Percentiles rank a stretch among this genome's conserved stretches.
Conservation (phyloP, 2,113 vertebrate species). For the Tachysurus vachellii region DNA sequence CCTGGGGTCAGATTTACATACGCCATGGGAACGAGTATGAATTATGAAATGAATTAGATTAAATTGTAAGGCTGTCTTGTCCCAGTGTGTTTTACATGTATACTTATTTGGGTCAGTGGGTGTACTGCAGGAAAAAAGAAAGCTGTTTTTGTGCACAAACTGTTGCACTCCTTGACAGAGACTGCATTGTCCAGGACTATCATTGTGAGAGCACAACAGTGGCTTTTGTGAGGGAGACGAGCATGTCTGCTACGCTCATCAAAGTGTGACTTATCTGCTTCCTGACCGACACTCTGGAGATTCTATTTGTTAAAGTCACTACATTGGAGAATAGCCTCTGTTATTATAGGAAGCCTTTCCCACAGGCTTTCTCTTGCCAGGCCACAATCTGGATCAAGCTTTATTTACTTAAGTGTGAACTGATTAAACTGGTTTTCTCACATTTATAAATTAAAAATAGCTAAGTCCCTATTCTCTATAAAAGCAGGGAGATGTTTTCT, state of each 20-base stretch:
- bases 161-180: constrained; percentile 56
- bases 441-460: neutral
- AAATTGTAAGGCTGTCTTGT: constrained; percentile 50
- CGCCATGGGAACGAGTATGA: constrained; percentile 5
- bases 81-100: constrained; percentile 40
- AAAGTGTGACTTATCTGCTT: constrained; percentile 38
- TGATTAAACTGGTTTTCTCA: neutral
- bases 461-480: neutral
- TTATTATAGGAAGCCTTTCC: constrained; percentile 16
- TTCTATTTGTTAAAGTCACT: constrained; percentile 7
- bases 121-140: constrained; percentile 53
- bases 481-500: neutral
- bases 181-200: constrained; percentile 59
- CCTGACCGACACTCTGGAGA: constrained; percentile 34
- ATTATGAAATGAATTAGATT: constrained; percentile 26
- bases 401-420: constrained; percentile 4
- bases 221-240: constrained; percentile 58
- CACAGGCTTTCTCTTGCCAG: neutral
- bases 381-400: neutral
- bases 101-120: constrained; percentile 51
- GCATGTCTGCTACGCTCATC: constrained; percentile 9
- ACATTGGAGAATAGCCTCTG: neutral
- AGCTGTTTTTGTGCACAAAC: constrained; percentile 54
- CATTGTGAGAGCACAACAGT: constrained; percentile 54
- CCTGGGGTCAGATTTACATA: neutral